phyloP scores from a whole-genome alignment of 1,140 invertebrate species.

The Drosophila pseudoananassae region DNA sequence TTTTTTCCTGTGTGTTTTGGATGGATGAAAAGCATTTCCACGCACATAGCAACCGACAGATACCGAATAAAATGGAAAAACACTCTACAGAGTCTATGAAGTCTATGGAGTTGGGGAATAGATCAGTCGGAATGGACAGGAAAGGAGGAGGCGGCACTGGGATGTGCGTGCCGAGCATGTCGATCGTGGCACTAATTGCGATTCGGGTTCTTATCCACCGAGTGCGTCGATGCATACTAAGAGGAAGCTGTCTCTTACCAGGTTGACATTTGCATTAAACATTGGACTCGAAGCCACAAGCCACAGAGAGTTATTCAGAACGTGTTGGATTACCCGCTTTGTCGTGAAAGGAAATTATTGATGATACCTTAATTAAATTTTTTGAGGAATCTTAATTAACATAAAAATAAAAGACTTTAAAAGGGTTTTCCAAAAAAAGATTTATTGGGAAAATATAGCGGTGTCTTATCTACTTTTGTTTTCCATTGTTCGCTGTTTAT shows the following conservation, averaged over 20 bases:
- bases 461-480: background rate
- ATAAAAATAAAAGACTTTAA: background rate
- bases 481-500: background rate
- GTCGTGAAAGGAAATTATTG: slow-evolving; percentile 1
- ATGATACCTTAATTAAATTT: slow-evolving; percentile 5
- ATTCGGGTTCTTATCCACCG: slow-evolving; percentile 51
- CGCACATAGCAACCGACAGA: background rate
- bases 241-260: slow-evolving; percentile 19
- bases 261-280: slow-evolving; percentile 46
- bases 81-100: background rate
- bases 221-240: slow-evolving; percentile 55
- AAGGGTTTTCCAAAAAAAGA: background rate
- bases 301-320: slow-evolving; percentile 17
- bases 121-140: slow-evolving; percentile 12
- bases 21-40: slow-evolving; percentile 29
- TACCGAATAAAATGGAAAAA: slow-evolving; percentile 11
- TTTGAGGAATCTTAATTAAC: background rate
- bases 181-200: slow-evolving; percentile 69
- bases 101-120: slow-evolving; percentile 13
- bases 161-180: slow-evolving; percentile 63
- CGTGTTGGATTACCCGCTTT: slow-evolving; percentile 3
- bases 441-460: background rate
- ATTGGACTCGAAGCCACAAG: slow-evolving; percentile 5
- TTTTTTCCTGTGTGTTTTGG: slow-evolving; percentile 9
- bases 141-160: slow-evolving; percentile 35